These are phyloP conservation scores for Drymodes brunneopygia DNA, from an alignment of 2,113 vertebrate genomes.

Conservation along the genomic window DNA sequence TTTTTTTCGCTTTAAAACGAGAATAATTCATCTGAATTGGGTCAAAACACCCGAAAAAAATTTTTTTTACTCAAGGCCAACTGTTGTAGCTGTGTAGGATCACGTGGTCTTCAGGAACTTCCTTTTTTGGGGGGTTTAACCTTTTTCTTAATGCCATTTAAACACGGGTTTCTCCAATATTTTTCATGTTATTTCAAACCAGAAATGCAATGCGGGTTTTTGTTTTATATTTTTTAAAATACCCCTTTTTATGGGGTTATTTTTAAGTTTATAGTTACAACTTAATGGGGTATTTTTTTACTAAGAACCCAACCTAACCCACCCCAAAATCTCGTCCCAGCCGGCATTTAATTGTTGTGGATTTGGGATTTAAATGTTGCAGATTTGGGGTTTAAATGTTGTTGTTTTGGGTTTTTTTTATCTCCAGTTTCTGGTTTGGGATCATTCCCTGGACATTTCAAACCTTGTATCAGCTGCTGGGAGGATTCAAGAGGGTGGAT, in stretches of 20 bases:
- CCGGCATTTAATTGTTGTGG: too few relatives aligned
- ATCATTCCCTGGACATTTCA: rapidly evolving
- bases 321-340: too few relatives aligned
- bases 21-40: too few relatives aligned
- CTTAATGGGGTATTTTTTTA: rapidly evolving
- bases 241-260: rapidly evolving
- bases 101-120: neutral
- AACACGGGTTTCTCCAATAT: rapidly evolving
- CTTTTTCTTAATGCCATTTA: rapidly evolving
- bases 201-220: rapidly evolving
- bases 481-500: neutral
- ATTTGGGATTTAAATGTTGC: rapidly evolving
- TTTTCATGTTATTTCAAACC: neutral
- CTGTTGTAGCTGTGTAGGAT: rapidly evolving
- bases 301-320: neutral
- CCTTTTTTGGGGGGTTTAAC: rapidly evolving
- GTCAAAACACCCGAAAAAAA: rapidly evolving
- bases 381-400: too few relatives aligned
- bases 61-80: too few relatives aligned
- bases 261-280: rapidly evolving
- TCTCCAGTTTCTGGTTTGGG: rapidly evolving
- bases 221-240: rapidly evolving
- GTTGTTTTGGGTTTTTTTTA: rapidly evolving
- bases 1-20: rapidly evolving
- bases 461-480: rapidly evolving